phyloP scores from a whole-genome alignment of 2,113 vertebrate genomes.

The Corythornis cristatus region DNA sequence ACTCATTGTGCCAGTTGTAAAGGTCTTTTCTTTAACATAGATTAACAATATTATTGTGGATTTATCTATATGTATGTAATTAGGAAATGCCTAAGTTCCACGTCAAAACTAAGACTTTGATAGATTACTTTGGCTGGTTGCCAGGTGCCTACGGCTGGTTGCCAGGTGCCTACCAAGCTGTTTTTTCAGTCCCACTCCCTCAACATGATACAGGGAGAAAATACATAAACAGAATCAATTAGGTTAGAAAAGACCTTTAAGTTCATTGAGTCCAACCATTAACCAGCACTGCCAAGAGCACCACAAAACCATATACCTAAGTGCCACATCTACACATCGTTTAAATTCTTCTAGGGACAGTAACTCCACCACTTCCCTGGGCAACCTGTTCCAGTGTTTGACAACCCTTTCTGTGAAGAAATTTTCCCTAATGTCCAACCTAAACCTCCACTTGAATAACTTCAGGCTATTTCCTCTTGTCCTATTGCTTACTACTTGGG shows the following conservation, averaged over 20 bases:
- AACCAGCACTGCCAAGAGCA: not conserved
- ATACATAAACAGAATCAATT: not conserved
- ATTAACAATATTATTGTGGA: not conserved
- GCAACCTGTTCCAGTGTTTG: not conserved
- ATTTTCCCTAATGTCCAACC: not conserved
- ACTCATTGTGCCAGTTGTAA: not conserved
- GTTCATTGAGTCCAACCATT: not conserved
- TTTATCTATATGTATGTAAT: not conserved
- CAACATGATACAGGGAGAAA: not conserved
- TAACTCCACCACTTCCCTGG: not conserved
- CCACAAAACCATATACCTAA: not conserved
- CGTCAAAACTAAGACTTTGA: not conserved
- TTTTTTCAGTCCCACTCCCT: not conserved
- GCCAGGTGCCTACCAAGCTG: not conserved
- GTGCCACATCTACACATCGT: not conserved
- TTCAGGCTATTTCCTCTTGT: not conserved
- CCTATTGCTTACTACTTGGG: not conserved
- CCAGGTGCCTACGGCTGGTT: not conserved
- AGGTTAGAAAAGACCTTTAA: not conserved
- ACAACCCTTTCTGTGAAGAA: not conserved
- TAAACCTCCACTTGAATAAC: not conserved
- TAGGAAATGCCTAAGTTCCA: fast-evolving
- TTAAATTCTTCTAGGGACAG: not conserved
- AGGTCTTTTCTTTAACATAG: not conserved
- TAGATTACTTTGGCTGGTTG: not conserved